These are phyloP conservation scores for Pocillopora verrucosa DNA, from an alignment of 64 coral and sea anemone genomes.

Conservation along the genomic window DNA sequence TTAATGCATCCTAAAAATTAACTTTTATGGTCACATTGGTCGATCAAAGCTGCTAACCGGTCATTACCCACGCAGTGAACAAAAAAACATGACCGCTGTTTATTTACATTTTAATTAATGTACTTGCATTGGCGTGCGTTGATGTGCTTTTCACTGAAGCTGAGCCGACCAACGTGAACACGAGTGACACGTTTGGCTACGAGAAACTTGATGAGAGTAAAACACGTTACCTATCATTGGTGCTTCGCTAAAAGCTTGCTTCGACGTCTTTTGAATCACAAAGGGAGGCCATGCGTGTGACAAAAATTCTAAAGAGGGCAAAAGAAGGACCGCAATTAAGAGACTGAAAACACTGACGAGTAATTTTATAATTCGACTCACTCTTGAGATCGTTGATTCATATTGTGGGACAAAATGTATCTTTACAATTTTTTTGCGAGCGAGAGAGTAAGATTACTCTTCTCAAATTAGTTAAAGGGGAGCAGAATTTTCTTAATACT, in stretches of 20 bases:
- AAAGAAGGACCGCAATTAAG: constrained; percentile 22
- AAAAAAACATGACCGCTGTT: too few species aligned
- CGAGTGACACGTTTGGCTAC: not conserved
- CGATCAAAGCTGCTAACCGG: too few species aligned
- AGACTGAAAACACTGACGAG: not conserved
- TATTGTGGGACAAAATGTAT: too few species aligned
- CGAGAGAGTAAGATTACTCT: too few species aligned
- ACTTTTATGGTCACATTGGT: too few species aligned
- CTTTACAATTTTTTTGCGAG: too few species aligned
- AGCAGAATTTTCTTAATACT: too few species aligned
- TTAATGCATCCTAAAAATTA: too few species aligned
- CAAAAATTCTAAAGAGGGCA: constrained; percentile 18
- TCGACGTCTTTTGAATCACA: constrained; percentile 15
- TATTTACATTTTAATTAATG: too few species aligned
- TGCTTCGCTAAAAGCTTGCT: constrained; percentile 20
- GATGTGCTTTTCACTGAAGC: constrained; percentile 19
- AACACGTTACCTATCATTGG: not conserved
- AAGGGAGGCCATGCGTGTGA: not conserved
- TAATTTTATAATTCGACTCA: not conserved
- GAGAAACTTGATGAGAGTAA: constrained; percentile 13
- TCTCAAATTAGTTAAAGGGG: too few species aligned
- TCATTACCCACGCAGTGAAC: too few species aligned
- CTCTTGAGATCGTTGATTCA: too few species aligned
- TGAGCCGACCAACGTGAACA: constrained; percentile 10
- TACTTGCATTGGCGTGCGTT: constrained; percentile 12